These are phyloP conservation scores for Lepidurus couesii DNA, from an alignment of 1,140 invertebrate species.

Conservation along the genomic window DNA sequence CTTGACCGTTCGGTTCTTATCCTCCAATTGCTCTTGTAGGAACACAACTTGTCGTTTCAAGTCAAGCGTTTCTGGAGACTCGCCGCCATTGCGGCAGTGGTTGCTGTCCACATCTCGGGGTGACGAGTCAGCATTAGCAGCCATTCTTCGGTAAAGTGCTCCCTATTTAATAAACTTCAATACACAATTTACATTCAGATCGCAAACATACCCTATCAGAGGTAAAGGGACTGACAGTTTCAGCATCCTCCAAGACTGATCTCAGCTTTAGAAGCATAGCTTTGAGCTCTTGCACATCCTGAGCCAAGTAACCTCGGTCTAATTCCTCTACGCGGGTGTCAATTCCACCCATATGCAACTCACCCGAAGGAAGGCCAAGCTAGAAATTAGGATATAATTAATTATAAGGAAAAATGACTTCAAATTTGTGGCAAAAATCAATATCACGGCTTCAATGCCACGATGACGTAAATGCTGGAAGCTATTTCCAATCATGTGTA, in stretches of 20 bases:
- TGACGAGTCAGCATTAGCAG: neutral
- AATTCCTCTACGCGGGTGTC: neutral
- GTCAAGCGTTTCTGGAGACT: neutral
- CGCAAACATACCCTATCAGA: neutral
- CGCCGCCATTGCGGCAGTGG: neutral
- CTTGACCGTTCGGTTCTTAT: neutral
- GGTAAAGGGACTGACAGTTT: neutral
- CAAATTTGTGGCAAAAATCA: neutral
- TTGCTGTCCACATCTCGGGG: neutral
- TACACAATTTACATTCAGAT: neutral
- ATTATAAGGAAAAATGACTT: neutral
- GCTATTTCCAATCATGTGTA: neutral
- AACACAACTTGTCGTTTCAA: neutral
- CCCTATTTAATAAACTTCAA: neutral
- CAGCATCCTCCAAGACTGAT: neutral
- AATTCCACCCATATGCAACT: neutral
- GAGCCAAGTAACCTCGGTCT: constrained; percentile 3
- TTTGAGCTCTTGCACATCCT: neutral
- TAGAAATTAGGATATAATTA: neutral
- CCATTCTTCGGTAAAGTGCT: neutral
- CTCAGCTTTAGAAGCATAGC: neutral
- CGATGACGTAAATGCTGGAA: no score
- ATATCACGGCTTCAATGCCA: no score
- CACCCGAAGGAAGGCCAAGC: neutral
- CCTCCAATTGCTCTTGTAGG: neutral